Evolutionary conservation across 1,140 invertebrate genomes (phyloP), one percentile per base, ranked within the genome.

Genomic region (Cydia amplana): DNA sequence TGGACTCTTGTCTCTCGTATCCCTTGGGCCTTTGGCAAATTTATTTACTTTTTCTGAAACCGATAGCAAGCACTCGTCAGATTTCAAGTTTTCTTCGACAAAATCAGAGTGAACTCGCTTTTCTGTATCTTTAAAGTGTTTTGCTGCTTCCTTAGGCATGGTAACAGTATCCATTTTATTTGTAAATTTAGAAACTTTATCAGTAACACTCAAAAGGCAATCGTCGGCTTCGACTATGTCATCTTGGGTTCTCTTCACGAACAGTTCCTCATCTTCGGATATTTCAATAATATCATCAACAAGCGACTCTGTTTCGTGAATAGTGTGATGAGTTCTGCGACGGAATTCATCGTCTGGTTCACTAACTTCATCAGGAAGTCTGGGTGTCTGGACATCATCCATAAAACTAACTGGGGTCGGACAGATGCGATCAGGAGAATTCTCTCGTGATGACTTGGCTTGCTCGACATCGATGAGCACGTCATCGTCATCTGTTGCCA

Each of bases 401-500:
- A 93, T 89, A 32, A 93, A 93, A 32, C 93, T 92, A 64, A 95
- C 89, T 0, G 95, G 95, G n/a, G 94, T 94, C 0, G 95, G 95
- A 82, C 94, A 95, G 77, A 95, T 94, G 49, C 94, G 93, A 83
- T 96, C 95, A 6, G 95, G 95, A 12, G 95, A 95, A 23, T 95
- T 95, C 85, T 96, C 96, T 51, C 95, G 85, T 0, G 95, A 96
- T 72, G 95, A 96, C 88, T 95, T 96, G 0, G 95, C 95, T 83
- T 95, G 94, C 84, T 95, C 94, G 25, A 95, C 90, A 77, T 96
- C 95, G 75, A 95, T 94, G 32, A 95, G 93, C 43, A 94, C 84
- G 78, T 94, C 93, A 79, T 93, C 87, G 83, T 94, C 83, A 79
- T 93, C 89, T n/a, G 67, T 81, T 18, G 85, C 81, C 65, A 86